These are phyloP conservation scores for Lagodon rhomboides DNA, from an alignment of 2,797 vertebrate genomes.

Conservation along the genomic window DNA sequence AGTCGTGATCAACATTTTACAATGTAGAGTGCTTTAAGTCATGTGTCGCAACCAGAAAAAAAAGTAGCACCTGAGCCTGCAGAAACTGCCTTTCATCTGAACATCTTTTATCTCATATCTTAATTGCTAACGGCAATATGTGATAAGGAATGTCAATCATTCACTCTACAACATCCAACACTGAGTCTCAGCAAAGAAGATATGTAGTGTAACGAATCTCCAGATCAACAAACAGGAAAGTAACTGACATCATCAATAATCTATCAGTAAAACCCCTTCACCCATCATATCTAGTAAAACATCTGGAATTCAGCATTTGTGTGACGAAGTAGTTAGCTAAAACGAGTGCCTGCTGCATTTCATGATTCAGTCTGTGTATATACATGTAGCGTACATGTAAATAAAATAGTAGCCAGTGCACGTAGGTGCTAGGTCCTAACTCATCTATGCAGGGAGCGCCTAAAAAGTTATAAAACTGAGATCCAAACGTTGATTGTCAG, in stretches of 20 bases:
- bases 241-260: conserved; percentile 31
- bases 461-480: background rate
- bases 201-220: conserved; percentile 68
- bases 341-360: conserved; percentile 15
- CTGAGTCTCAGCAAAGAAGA: conserved; percentile 29
- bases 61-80: conserved; percentile 53
- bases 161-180: conserved; percentile 25
- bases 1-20: background rate
- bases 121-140: conserved; percentile 15
- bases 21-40: background rate
- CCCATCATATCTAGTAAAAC: conserved; percentile 17
- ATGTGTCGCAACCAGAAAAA: conserved; percentile 26
- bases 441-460: conserved; percentile 28
- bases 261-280: conserved; percentile 26
- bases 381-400: conserved; percentile 20
- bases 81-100: conserved; percentile 29
- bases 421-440: conserved; percentile 16
- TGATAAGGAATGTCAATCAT: conserved; percentile 66
- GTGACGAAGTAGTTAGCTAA: conserved; percentile 24
- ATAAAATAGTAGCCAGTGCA: conserved; percentile 36
- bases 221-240: conserved; percentile 38
- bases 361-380: conserved; percentile 44
- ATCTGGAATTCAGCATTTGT: conserved; percentile 44
- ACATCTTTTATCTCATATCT: conserved; percentile 13
- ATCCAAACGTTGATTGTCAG: conserved; percentile 43